Evolutionary conservation across 2,888 invertebrate species (phyloP).

Genomic region (Brenthis ino): DNA sequence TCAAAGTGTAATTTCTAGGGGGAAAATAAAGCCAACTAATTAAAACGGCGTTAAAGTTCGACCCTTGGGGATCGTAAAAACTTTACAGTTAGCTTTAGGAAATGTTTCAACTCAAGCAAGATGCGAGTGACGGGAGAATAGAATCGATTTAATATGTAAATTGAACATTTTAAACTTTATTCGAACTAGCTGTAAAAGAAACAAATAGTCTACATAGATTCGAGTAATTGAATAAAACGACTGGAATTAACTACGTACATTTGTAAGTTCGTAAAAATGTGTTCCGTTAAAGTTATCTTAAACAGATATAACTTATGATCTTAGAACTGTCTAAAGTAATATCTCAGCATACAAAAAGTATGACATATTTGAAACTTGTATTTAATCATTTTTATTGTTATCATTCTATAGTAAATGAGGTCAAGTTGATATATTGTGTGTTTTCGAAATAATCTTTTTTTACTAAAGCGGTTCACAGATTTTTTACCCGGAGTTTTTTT

Average conservation of each 20-base stretch:
- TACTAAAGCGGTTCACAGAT: too few species aligned
- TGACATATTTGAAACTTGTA: too few species aligned
- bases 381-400: too few species aligned
- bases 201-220: constrained; percentile 11
- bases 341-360: too few species aligned
- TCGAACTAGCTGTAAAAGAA: constrained; percentile 21
- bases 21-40: constrained; percentile 44
- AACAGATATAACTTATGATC: too few species aligned
- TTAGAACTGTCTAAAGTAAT: too few species aligned
- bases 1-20: constrained; percentile 39
- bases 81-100: constrained; percentile 34
- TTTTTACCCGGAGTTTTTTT: too few species aligned
- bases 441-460: too few species aligned
- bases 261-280: neutral
- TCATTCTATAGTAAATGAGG: too few species aligned
- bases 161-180: constrained; percentile 26
- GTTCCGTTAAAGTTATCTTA: too few species aligned
- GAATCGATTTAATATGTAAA: constrained; percentile 37
- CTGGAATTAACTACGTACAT: neutral
- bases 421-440: too few species aligned
- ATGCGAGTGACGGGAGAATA: constrained; percentile 26
- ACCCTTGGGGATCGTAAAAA: constrained; percentile 44
- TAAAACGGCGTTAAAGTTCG: constrained; percentile 43
- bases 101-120: constrained; percentile 36
- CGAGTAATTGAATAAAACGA: constrained; percentile 18